Percentiles rank a stretch among this genome's conserved stretches.
phyloP scores from a whole-genome alignment of 2,113 vertebrate species.

The Macrotis lagotis region DNA sequence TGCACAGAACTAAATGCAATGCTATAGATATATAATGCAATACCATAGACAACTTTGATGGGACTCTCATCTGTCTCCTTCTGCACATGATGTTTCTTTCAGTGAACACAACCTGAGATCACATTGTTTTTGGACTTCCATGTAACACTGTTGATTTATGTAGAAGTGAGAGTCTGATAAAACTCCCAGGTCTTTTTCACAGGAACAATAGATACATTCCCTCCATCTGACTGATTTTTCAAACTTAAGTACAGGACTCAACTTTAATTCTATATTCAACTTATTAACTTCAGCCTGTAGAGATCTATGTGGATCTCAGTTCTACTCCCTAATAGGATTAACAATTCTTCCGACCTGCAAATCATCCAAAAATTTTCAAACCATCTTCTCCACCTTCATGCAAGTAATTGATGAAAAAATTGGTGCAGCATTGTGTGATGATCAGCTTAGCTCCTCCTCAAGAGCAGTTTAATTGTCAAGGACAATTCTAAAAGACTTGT shows the following conservation, averaged over 20 bases:
- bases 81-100: not conserved
- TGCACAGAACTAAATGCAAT: not conserved
- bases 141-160: not conserved
- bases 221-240: not conserved
- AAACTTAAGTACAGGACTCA: not conserved
- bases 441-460: no score
- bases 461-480: no score
- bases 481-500: no score
- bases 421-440: no score
- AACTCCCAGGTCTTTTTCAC: not conserved
- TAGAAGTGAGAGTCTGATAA: not conserved
- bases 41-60: not conserved
- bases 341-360: not conserved
- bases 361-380: not conserved
- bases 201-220: not conserved
- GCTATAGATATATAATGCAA: not conserved
- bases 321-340: not conserved
- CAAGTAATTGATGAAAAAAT: no score
- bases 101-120: not conserved
- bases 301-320: not conserved
- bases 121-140: not conserved
- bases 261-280: not conserved
- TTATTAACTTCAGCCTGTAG: not conserved
- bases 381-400: not conserved
- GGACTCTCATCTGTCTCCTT: not conserved